phyloP scores from a whole-genome alignment of 2,113 vertebrate genomes.

The Orcinus orca region DNA sequence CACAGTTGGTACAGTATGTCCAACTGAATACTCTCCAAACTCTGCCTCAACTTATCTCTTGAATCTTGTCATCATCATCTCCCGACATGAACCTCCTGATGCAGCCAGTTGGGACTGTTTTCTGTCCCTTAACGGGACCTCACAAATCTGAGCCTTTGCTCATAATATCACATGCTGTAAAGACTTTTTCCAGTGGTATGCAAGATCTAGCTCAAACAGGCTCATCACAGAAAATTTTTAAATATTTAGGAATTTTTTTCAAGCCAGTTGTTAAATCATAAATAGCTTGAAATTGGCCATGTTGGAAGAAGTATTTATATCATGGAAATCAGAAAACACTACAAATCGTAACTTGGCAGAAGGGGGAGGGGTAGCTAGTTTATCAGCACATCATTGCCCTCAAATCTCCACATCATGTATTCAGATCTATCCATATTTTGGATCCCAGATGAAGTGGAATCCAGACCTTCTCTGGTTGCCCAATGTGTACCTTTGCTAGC shows the following conservation, averaged over 20 bases:
- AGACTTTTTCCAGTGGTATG: not conserved
- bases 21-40: not conserved
- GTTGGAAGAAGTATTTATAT: not conserved
- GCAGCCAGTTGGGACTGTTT: not conserved
- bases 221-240: not conserved
- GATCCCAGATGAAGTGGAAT: not conserved
- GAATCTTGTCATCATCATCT: not conserved
- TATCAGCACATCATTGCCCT: not conserved
- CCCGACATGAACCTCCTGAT: not conserved
- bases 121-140: not conserved
- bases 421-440: not conserved
- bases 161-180: not conserved
- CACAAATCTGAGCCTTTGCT: not conserved
- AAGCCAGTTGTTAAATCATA: not conserved
- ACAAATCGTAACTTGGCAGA: not conserved
- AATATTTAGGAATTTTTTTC: not conserved
- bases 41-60: not conserved
- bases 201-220: not conserved
- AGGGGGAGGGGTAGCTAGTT: rapidly evolving
- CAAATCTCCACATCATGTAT: not conserved
- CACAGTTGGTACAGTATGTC: not conserved
- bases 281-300: not conserved
- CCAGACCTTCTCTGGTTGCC: not conserved
- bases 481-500: not conserved
- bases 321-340: not conserved